Evolutionary conservation across 2,797 vertebrate genomes (phyloP), one percentile per base, ranked within the genome.

Genomic region (Dendrocincla tyrannina): DNA sequence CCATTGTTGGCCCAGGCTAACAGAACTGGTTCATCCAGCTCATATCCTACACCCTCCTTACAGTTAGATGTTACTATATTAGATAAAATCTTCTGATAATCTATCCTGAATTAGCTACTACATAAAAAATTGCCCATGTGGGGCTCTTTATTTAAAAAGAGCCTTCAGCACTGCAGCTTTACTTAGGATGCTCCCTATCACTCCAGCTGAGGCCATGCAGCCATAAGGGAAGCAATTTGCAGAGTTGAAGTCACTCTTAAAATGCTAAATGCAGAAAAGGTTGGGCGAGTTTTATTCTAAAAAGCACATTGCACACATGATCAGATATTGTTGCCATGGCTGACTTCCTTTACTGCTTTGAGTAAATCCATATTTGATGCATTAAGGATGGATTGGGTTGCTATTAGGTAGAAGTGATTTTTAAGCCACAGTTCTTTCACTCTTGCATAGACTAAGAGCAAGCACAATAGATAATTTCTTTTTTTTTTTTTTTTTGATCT

Each of bases 351-450:
- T 92, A 96, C 82, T 67, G 80, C 94, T 95, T 85, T 87, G 77
- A 95, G 83, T 79, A 86, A 92, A 96, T 94, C 89, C 83, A 91
- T 88, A 93, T 70, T 93, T 74, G 92, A 91, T 94, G 59, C 91
- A 95, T 91, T 91, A 96, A 88, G 67, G 52, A 68, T 74, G 60
- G 88, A 73, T 41, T 90, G 59, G 28, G 70, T 89, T 93, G 74
- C 89, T 88, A 20, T 42, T 66, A 53, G 77, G 89, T 44, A 84
- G 69, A 93, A 93, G 53, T 39, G 56, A 79, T 63, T 73, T 91
- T 90, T 49, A 86, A 93, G 58, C 58, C 62, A 80, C 50, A 62
- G 30, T 68, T 88, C 33, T 79, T 67, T 42, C 39, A 87, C 49
- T 55, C 70, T 39, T 88, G 47, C 30, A 37, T 1, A 81, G 46